A percentile compares a stretch with the other conserved stretches of the same genome.
These are phyloP conservation scores for Tragelaphus imberbis DNA, from an alignment of 2,113 vertebrate species.

Conservation along the genomic window DNA sequence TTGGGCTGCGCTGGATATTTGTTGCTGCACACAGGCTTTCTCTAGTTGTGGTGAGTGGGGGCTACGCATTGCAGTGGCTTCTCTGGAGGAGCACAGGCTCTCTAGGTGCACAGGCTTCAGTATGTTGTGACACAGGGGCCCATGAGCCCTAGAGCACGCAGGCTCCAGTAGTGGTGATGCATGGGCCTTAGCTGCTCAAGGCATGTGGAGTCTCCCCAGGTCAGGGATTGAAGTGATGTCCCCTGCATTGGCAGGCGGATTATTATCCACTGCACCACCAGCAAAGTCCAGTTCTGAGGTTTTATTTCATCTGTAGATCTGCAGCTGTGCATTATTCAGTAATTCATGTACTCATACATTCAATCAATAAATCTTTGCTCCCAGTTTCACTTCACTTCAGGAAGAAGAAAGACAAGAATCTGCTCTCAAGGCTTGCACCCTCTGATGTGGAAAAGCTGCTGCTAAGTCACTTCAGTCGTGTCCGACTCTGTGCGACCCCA, in stretches of 20 bases:
- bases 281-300: background rate
- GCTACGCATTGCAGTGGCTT: background rate
- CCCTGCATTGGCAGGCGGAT: background rate
- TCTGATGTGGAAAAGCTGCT: background rate
- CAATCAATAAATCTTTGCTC: background rate
- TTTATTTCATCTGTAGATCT: background rate
- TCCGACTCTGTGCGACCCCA: too few relatives aligned
- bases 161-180: background rate
- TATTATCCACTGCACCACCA: background rate
- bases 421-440: background rate
- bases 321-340: background rate
- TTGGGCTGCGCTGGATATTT: background rate
- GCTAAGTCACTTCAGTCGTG: too few relatives aligned
- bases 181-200: background rate
- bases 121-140: background rate
- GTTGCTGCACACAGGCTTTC: background rate
- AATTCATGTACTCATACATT: background rate
- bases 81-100: background rate
- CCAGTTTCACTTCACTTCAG: background rate
- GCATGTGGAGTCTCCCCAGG: background rate
- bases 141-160: background rate
- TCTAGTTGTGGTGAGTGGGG: background rate
- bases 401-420: background rate
- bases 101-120: background rate
- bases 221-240: background rate